Conservation (phyloP, 2,888 invertebrate species). For the Xestobium rufovillosum region DNA sequence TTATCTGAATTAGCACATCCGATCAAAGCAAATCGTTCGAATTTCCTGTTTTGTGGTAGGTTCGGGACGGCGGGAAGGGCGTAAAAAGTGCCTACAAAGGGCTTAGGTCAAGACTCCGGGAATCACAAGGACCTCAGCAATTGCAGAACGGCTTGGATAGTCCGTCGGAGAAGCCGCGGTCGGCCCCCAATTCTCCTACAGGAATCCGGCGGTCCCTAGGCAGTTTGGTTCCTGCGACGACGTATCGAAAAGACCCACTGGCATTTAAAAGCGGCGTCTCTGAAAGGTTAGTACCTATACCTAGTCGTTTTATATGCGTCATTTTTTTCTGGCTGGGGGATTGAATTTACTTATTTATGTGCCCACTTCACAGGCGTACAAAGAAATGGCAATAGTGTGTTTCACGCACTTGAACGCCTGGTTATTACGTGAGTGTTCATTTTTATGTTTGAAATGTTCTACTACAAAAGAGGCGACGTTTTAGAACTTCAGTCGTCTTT, state of each 20-base stretch:
- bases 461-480: too few relatives aligned
- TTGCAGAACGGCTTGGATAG: conserved; percentile 29
- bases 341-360: too few relatives aligned
- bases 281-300: conserved; percentile 34
- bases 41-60: too few relatives aligned
- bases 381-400: too few relatives aligned
- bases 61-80: conserved; percentile 66
- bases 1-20: too few relatives aligned
- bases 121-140: conserved; percentile 36
- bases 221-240: conserved; percentile 37
- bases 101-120: conserved; percentile 56
- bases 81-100: conserved; percentile 74
- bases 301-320: background rate
- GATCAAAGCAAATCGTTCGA: too few relatives aligned
- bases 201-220: conserved; percentile 44
- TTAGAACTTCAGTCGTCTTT: too few relatives aligned
- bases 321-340: too few relatives aligned
- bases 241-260: conserved; percentile 40
- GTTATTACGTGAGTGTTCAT: too few relatives aligned
- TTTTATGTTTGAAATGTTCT: too few relatives aligned
- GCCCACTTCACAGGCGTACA: too few relatives aligned
- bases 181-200: conserved; percentile 62
- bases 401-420: too few relatives aligned
- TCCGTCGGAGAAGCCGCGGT: conserved; percentile 45
- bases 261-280: conserved; percentile 35